Conservation (phyloP, 2,888 invertebrate species). For the Beris chalybata region DNA sequence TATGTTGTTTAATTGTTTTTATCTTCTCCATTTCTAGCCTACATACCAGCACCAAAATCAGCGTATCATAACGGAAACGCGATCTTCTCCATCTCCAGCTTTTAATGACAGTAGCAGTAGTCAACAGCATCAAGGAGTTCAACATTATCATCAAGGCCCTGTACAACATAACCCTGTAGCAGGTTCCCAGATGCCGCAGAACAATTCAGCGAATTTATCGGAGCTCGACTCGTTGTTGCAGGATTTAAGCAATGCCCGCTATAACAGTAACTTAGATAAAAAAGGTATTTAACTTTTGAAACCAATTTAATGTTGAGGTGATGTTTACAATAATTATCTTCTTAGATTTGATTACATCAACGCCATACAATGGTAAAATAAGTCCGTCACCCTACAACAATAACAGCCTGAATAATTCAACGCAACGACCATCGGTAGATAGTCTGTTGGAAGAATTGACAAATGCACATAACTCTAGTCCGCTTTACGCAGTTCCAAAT, state of each 20-base stretch:
- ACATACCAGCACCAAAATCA: conserved; percentile 47
- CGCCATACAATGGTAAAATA: conserved; percentile 46
- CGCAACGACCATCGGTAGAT: conserved; percentile 79
- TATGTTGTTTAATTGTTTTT: too few relatives aligned
- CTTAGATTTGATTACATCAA: conserved; percentile 48
- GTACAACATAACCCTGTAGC: conserved; percentile 37
- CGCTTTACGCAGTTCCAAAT: conserved; percentile 68
- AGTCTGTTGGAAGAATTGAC: conserved; percentile 85
- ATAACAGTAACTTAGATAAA: conserved; percentile 57
- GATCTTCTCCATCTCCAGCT: conserved; percentile 46
- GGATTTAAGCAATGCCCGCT: conserved; percentile 83
- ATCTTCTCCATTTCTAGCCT: conserved; percentile 43
- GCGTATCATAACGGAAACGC: conserved; percentile 45
- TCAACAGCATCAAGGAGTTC: conserved; percentile 41
- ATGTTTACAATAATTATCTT: conserved; percentile 2
- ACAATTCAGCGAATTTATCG: conserved; percentile 71
- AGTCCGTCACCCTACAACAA: conserved; percentile 53
- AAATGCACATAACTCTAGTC: conserved; percentile 45
- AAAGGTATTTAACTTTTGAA: conserved; percentile 53
- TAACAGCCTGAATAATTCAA: conserved; percentile 49
- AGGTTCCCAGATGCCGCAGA: conserved; percentile 38
- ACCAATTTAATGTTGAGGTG: background rate
- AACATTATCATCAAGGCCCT: conserved; percentile 47
- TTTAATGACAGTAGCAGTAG: conserved; percentile 44
- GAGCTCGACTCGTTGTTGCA: conserved; percentile 90